These are phyloP conservation scores for Tetramorium parvispinum DNA, from an alignment of 1,140 invertebrate species.

Conservation along the genomic window DNA sequence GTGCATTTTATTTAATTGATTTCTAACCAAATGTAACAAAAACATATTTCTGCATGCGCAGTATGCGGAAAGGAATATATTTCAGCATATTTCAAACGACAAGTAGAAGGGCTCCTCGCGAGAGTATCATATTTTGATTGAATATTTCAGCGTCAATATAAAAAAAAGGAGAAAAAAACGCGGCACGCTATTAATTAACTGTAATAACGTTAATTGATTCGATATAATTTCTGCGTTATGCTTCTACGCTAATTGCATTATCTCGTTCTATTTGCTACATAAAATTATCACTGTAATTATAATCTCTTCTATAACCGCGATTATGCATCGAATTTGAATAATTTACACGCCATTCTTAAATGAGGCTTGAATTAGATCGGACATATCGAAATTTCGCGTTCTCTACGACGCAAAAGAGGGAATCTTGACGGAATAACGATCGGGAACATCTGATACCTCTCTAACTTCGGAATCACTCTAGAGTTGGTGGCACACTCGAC, in stretches of 20 bases:
- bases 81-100: not conserved
- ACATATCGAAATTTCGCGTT: not conserved
- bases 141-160: not conserved
- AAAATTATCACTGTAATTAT: constrained; percentile 38
- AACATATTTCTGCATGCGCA: not conserved
- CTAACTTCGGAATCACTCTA: constrained; percentile 12
- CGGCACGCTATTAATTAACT: constrained; percentile 6
- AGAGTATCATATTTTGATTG: not conserved
- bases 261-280: constrained; percentile 29
- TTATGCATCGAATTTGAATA: constrained; percentile 40
- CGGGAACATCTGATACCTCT: constrained; percentile 46
- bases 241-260: constrained; percentile 16
- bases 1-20: constrained; percentile 40
- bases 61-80: constrained; percentile 4
- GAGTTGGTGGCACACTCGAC: constrained; percentile 20
- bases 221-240: constrained; percentile 31
- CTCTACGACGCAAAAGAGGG: constrained; percentile 17
- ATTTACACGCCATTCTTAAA: constrained; percentile 4
- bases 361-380: not conserved
- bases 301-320: not conserved
- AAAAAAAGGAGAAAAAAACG: not conserved
- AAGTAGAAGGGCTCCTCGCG: not conserved
- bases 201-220: constrained; percentile 33
- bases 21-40: constrained; percentile 40
- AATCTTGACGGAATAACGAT: constrained; percentile 55